These are phyloP conservation scores for Drosophila kanekoi DNA, from an alignment of 2,888 invertebrate genomes.

Conservation along the genomic window DNA sequence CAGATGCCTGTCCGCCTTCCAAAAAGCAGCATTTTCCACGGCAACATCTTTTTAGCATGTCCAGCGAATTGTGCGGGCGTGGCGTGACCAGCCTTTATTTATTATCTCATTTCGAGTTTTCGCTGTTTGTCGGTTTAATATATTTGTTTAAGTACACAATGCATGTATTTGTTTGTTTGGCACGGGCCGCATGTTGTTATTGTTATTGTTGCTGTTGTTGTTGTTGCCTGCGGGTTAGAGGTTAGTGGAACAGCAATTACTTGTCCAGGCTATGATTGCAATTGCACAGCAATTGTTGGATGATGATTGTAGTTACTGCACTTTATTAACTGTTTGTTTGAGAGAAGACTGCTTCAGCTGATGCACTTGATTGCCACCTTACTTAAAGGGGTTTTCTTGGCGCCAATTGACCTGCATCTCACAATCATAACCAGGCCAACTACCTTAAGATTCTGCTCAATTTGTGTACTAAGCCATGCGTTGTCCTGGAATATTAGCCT, in stretches of 20 bases:
- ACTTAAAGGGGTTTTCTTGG: too few species aligned
- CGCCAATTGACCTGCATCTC: too few species aligned
- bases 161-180: conserved; percentile 34
- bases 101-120: conserved; percentile 39
- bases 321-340: background rate
- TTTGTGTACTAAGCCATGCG: too few species aligned
- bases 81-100: conserved; percentile 52
- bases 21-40: conserved; percentile 1
- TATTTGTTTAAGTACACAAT: conserved; percentile 17
- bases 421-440: too few species aligned
- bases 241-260: conserved; percentile 67
- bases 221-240: conserved; percentile 53
- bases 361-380: background rate
- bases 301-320: conserved; percentile 8
- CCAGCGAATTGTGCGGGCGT: conserved; percentile 47
- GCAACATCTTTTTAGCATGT: conserved; percentile 33
- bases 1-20: too few species aligned
- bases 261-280: conserved; percentile 13
- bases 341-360: background rate
- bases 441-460: too few species aligned
- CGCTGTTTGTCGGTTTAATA: conserved; percentile 47
- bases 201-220: conserved; percentile 31
- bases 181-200: conserved; percentile 42
- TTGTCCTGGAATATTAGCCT: too few species aligned
- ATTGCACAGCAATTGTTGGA: background rate